Base-by-base conservation (phyloP, 2,888 invertebrate species). In the Drepana falcataria region DNA sequence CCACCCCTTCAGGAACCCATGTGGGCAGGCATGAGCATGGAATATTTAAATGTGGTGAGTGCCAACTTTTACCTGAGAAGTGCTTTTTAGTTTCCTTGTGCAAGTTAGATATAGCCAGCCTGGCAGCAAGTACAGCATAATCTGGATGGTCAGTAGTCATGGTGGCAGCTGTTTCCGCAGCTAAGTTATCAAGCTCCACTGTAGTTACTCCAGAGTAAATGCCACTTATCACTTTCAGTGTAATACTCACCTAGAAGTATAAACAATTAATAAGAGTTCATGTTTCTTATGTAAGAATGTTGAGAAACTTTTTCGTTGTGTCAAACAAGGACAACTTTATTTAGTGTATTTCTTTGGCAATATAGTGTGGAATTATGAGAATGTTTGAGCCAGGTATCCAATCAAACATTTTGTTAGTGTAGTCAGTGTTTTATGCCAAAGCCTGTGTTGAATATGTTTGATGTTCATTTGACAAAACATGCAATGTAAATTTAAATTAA, bases 91-190 rank as follows among this genome's bases (percentile, higher is more conserved):
- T 99, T 92, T 99, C 98, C 79, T 99, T 99, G 76, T 99, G 99
- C 59, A 99, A 92, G 91, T 99, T 99, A 1, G 99, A 98, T 49
- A 99, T 95, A 4, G 98, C 99, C 73, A 99, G 96, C 65, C 99
- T 93, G 2, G 96, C 97, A 54, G 97, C 97, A 53, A 97, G 86
- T 57, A 95, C 91, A 3, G 96, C 99, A 92, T 99, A 99, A 88
- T 99, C 99, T 0, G 99, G 98, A 88, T 99, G 99, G 73, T 96
- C 95, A 2, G 98, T 98, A 0, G 99, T 99, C 96, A 99, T 96
- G 40, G 97, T 97, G 7, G 99, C 99, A n/a, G 99, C 97, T 48
- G 97, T 99, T 88, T 99, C 99, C 0, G 99, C 99, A 49, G 99
- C 99, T 61, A 99, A 91, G 81, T 98, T 99, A 85, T 99, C 99